A percentile compares a stretch with the other conserved stretches of the same genome.
Conservation (phyloP, 2,888 invertebrate species). For the Meiosimyza decipiens region DNA sequence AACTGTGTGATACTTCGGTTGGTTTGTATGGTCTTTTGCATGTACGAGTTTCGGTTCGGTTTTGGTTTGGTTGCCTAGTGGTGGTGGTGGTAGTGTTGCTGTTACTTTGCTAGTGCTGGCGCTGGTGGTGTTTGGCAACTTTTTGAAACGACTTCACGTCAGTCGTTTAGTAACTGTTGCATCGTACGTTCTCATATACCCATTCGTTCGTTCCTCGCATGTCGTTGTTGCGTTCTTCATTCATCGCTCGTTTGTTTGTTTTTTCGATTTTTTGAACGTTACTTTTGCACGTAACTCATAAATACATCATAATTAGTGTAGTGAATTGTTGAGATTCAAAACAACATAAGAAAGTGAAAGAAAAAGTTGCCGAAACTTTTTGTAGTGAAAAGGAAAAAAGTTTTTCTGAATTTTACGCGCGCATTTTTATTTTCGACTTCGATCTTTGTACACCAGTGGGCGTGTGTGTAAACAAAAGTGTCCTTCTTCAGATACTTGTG, state of each 20-base stretch:
- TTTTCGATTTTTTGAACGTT: neutral
- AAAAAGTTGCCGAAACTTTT: neutral
- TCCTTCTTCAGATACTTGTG: slow-evolving; percentile 27
- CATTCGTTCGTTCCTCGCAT: slow-evolving; percentile 34
- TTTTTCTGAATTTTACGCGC: neutral
- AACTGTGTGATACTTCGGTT: neutral
- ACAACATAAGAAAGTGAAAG: neutral
- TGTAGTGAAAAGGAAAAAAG: neutral
- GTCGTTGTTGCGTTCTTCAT: slow-evolving; percentile 31
- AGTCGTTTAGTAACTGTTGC: slow-evolving; percentile 67
- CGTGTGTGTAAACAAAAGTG: slow-evolving; percentile 41
- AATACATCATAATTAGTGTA: neutral
- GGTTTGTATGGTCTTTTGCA: neutral
- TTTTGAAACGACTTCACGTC: slow-evolving; percentile 59
- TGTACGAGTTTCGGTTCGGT: slow-evolving; percentile 1
- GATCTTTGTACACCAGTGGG: slow-evolving; percentile 14
- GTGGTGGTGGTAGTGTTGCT: slow-evolving; percentile 5
- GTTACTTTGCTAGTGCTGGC: slow-evolving; percentile 3
- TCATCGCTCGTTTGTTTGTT: slow-evolving; percentile 3
- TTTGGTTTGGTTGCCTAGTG: neutral
- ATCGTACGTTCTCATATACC: slow-evolving; percentile 59
- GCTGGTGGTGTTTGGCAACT: slow-evolving; percentile 57
- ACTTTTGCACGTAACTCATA: neutral
- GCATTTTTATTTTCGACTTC: neutral
- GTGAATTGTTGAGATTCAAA: neutral